These are phyloP conservation scores for Pempheris klunzingeri DNA, from an alignment of 2,797 vertebrate genomes.

Conservation along the genomic window DNA sequence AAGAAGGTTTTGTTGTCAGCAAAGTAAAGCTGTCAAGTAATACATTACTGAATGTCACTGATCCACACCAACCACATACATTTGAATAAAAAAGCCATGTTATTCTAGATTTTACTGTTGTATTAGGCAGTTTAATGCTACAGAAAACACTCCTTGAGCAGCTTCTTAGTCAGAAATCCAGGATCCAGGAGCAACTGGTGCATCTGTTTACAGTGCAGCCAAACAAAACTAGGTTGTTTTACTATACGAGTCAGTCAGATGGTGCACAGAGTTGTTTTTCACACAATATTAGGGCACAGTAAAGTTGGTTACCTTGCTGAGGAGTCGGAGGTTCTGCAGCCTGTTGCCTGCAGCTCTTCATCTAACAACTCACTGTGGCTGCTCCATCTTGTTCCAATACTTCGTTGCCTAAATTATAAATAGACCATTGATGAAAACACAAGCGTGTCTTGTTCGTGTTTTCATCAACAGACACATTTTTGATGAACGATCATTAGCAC, in stretches of 20 bases:
- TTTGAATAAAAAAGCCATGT: background rate
- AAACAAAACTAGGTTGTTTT: background rate
- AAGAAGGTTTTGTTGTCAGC: conserved; percentile 1
- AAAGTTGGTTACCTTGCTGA: background rate
- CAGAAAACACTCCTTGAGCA: background rate
- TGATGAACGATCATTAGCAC: background rate
- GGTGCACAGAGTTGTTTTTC: background rate
- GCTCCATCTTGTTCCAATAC: background rate
- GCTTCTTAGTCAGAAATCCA: background rate
- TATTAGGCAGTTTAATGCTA: background rate
- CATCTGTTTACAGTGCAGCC: background rate
- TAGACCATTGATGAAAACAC: background rate
- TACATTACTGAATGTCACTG: background rate
- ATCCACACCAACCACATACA: background rate
- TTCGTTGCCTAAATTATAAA: background rate
- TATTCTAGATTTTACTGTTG: background rate
- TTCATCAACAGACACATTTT: background rate
- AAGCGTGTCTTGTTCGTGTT: background rate
- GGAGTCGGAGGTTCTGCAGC: background rate
- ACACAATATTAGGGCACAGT: background rate
- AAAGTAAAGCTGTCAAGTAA: conserved; percentile 3
- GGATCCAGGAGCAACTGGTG: background rate
- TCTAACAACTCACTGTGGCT: background rate
- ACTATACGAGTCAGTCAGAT: background rate
- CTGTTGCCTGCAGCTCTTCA: background rate